These are phyloP conservation scores for Xyliphius kryptos DNA, from an alignment of 2,113 vertebrate genomes.

Conservation along the genomic window DNA sequence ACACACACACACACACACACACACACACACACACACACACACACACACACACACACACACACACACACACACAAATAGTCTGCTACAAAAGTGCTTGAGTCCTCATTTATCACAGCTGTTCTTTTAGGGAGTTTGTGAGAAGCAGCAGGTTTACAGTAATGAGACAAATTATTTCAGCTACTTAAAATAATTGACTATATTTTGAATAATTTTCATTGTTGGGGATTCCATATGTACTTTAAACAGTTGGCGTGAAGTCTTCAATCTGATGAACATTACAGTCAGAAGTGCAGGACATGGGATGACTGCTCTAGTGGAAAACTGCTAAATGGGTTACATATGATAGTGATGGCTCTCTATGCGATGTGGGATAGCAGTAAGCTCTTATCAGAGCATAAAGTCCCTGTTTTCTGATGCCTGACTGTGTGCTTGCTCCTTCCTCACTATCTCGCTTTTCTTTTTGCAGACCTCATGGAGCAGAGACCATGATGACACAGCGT, in stretches of 20 bases:
- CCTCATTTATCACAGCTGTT: constrained; percentile 14
- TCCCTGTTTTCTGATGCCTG: constrained; percentile 20
- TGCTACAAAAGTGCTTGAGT: constrained; percentile 1
- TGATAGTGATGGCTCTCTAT: constrained; percentile 34
- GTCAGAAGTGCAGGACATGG: neutral
- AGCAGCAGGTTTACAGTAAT: neutral
- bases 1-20: constrained; percentile 7
- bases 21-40: too few species aligned
- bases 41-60: neutral
- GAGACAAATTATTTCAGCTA: too few species aligned
- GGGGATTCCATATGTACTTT: neutral
- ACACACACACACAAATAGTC: constrained; percentile 16
- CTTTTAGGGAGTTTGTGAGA: constrained; percentile 2
- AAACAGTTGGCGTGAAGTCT: neutral
- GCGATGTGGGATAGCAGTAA: constrained; percentile 19
- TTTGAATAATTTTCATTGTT: neutral
- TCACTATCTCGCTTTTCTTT: neutral
- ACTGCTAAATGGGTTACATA: constrained; percentile 26
- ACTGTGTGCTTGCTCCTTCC: too few species aligned
- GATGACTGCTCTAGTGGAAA: constrained; percentile 3
- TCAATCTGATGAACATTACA: neutral
- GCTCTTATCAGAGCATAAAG: constrained; percentile 29
- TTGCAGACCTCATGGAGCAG: constrained; percentile 95
- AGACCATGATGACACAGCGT: constrained; percentile 96
- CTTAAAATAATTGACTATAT: too few species aligned